Evolutionary conservation across 1,140 invertebrate species (phyloP).

Genomic region (Dysdera silvatica): DNA sequence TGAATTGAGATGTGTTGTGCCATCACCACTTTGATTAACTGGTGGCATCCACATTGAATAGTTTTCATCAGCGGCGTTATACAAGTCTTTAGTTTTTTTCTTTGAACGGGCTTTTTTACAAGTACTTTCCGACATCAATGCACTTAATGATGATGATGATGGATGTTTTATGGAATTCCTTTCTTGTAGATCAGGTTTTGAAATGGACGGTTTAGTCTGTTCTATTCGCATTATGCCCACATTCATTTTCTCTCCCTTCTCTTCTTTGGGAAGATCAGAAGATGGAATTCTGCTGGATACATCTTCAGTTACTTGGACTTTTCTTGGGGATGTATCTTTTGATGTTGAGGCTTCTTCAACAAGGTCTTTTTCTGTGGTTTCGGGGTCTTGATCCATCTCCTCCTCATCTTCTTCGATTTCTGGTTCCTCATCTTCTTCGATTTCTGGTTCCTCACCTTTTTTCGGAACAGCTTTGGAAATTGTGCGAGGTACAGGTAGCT

Average conservation of each 20-base stretch:
- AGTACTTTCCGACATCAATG: too few relatives aligned
- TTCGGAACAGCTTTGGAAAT: not conserved
- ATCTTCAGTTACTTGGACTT: not conserved
- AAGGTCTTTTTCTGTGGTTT: not conserved
- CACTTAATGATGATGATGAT: too few relatives aligned
- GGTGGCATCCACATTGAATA: constrained; percentile 72
- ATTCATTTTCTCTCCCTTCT: not conserved
- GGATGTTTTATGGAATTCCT: too few relatives aligned
- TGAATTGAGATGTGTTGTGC: constrained; percentile 67
- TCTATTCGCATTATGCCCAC: too few relatives aligned
- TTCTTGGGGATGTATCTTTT: not conserved
- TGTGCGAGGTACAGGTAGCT: not conserved
- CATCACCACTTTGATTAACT: constrained; percentile 63
- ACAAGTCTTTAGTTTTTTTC: constrained; percentile 36
- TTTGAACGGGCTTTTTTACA: constrained; percentile 9
- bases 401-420: constrained; percentile 34
- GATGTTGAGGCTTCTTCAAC: not conserved
- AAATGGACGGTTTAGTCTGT: too few relatives aligned
- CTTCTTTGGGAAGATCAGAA: not conserved
- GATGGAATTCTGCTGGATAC: not conserved
- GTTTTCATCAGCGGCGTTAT: constrained; percentile 51
- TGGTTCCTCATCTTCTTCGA: constrained; percentile 23
- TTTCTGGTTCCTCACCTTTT: constrained; percentile 7
- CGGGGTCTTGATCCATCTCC: constrained; percentile 11
- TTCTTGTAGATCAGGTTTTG: too few relatives aligned